Evolutionary conservation across 2,797 vertebrate genomes (phyloP).

Genomic region (Dendrocincla fuliginosa): DNA sequence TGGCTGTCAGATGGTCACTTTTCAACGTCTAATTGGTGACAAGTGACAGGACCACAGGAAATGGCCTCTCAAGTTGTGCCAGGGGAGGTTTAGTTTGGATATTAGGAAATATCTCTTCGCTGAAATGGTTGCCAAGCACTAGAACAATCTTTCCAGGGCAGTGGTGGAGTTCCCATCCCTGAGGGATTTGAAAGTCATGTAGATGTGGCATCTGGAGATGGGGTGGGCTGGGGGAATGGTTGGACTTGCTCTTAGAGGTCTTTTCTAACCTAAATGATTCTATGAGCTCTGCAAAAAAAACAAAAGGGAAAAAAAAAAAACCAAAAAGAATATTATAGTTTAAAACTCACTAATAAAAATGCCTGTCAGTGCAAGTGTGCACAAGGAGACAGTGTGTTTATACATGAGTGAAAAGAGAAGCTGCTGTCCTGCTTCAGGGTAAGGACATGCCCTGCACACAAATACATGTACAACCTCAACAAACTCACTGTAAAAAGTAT

Average conservation of each 20-base stretch:
- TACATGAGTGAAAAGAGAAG: background rate
- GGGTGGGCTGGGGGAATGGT: background rate
- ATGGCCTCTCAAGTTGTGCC: background rate
- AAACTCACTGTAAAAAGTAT: background rate
- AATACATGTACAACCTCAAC: background rate
- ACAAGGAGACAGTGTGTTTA: background rate
- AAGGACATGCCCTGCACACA: background rate
- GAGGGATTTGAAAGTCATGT: background rate
- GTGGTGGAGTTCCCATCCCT: background rate
- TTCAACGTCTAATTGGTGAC: background rate
- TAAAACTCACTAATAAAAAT: background rate
- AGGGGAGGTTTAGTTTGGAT: background rate
- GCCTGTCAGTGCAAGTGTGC: rapidly evolving
- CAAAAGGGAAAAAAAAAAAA: background rate
- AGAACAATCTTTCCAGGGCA: background rate
- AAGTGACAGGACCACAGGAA: background rate
- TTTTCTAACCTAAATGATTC: background rate
- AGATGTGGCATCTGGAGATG: background rate
- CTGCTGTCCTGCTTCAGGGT: background rate
- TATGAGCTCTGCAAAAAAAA: background rate
- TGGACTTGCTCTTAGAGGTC: background rate
- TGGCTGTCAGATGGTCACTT: background rate
- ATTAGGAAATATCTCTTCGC: background rate
- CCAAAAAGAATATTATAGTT: background rate
- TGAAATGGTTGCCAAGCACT: background rate